Evolutionary conservation across 2,113 vertebrate species (phyloP).

Genomic region (Brachyistius frenatus): DNA sequence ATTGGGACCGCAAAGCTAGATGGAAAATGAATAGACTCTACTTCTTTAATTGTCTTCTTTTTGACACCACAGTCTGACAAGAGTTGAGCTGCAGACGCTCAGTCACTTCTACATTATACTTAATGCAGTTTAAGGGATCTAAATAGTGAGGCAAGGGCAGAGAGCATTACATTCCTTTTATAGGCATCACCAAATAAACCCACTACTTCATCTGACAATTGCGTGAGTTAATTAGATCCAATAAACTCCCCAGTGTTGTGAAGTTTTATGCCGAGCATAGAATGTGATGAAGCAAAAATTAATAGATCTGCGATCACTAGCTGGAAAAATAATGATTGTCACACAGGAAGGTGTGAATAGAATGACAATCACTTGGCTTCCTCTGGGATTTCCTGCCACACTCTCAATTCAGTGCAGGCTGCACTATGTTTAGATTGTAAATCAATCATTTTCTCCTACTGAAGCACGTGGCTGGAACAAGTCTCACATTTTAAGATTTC

Average conservation of each 20-base stretch:
- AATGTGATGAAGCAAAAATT: constrained; percentile 12
- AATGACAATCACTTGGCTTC: constrained; percentile 45
- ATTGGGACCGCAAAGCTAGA: background rate
- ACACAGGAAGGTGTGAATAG: constrained; percentile 21
- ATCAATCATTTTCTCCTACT: constrained; percentile 26
- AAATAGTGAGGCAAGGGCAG: constrained; percentile 12
- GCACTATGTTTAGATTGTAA: constrained; percentile 17
- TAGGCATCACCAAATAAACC: constrained; percentile 13
- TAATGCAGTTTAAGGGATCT: constrained; percentile 10
- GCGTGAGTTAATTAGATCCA: constrained; percentile 37
- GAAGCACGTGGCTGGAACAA: background rate
- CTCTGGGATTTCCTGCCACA: constrained; percentile 8
- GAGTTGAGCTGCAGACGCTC: constrained; percentile 2
- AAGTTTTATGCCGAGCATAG: constrained; percentile 18
- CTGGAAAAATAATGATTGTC: constrained; percentile 28
- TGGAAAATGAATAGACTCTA: constrained; percentile 1
- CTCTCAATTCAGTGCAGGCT: constrained; percentile 9
- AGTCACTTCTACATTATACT: constrained; percentile 8
- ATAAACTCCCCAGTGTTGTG: constrained; percentile 29
- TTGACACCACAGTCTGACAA: background rate
- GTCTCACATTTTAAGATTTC: constrained; percentile 8
- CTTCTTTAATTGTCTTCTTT: constrained; percentile 4
- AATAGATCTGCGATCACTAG: constrained; percentile 18
- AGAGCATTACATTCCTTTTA: constrained; percentile 27
- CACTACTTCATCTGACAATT: constrained; percentile 20